phyloP scores from a whole-genome alignment of 1,140 invertebrate species.

The Protaetia brevitarsis region DNA sequence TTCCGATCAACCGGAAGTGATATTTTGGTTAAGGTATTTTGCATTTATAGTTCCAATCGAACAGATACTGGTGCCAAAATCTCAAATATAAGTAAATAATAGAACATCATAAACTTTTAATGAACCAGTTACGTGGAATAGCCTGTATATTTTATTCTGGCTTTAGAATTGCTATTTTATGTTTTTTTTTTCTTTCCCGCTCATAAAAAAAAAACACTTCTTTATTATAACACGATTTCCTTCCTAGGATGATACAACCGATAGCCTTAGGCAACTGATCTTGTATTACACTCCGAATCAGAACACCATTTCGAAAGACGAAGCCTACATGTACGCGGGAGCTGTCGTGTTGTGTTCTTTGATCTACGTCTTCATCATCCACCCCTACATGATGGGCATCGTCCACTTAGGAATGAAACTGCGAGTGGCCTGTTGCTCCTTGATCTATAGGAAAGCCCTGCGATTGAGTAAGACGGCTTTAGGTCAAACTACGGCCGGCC shows the following conservation, averaged over 20 bases:
- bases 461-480: slow-evolving; percentile 69
- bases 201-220: not conserved
- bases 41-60: too few relatives aligned
- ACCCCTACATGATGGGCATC: slow-evolving; percentile 76
- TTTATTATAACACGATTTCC: not conserved
- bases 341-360: slow-evolving; percentile 70
- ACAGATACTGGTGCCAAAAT: too few relatives aligned
- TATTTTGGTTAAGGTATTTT: too few relatives aligned
- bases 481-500: slow-evolving; percentile 73
- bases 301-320: slow-evolving; percentile 47
- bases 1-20: too few relatives aligned
- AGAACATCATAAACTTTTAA: too few relatives aligned
- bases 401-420: slow-evolving; percentile 78
- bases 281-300: slow-evolving; percentile 38
- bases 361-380: slow-evolving; percentile 67
- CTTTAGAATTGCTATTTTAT: too few relatives aligned
- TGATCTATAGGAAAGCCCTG: slow-evolving; percentile 78
- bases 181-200: slow-evolving; percentile 50
- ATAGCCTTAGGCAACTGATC: slow-evolving; percentile 41
- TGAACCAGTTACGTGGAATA: too few relatives aligned
- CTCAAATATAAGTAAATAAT: too few relatives aligned
- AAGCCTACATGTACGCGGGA: slow-evolving; percentile 64
- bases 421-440: slow-evolving; percentile 70
- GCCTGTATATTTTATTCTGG: too few relatives aligned
- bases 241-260: slow-evolving; percentile 43